These are phyloP conservation scores for Sarcophaga bullata DNA, from an alignment of 1,140 invertebrate genomes.

Conservation along the genomic window DNA sequence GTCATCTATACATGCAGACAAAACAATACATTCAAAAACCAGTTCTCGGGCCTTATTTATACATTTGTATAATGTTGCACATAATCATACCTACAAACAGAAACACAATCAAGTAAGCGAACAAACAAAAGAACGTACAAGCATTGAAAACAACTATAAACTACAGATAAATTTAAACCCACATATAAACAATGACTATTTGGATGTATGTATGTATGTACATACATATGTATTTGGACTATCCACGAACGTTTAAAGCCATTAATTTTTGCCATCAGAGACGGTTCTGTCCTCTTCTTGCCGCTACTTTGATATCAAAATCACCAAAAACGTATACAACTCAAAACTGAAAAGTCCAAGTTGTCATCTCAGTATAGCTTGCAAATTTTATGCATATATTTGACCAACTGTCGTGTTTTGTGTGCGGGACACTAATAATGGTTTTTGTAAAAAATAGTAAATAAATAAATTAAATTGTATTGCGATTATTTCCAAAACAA, in stretches of 20 bases:
- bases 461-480: too few species aligned
- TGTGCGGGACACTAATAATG: neutral
- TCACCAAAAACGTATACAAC: neutral
- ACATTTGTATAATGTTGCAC: slow-evolving; percentile 31
- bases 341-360: neutral
- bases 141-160: slow-evolving; percentile 2
- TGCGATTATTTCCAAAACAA: too few species aligned
- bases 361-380: neutral
- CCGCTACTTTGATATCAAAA: too few species aligned
- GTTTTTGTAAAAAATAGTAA: neutral
- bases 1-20: neutral
- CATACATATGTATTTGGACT: too few species aligned
- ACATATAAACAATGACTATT: slow-evolving; percentile 30
- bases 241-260: neutral
- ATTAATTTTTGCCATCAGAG: neutral
- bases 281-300: too few species aligned
- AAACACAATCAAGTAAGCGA: neutral
- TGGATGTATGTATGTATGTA: neutral
- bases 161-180: slow-evolving; percentile 28
- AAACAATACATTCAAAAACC: neutral
- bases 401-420: slow-evolving; percentile 13
- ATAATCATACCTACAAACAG: slow-evolving; percentile 26
- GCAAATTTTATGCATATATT: slow-evolving; percentile 1
- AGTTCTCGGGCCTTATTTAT: neutral
- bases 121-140: neutral